A percentile compares a stretch with the other conserved stretches of the same genome.
Conservation (phyloP, 2,797 vertebrate species). For the Myotis planiceps region DNA sequence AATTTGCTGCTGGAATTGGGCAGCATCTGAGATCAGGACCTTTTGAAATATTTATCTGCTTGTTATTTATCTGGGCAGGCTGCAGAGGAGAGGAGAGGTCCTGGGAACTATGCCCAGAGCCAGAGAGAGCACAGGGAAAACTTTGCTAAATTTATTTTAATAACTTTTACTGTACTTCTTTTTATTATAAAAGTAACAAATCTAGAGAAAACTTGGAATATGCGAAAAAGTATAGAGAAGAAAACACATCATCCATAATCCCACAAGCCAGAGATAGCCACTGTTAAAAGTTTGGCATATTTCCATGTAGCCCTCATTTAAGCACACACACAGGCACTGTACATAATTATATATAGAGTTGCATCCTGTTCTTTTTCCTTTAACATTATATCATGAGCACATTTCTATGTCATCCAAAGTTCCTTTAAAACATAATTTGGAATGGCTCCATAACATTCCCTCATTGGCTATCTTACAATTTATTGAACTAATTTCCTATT, state of each 20-base stretch:
- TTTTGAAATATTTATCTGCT: constrained; percentile 77
- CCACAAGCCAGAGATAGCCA: not conserved
- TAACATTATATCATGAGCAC: not conserved
- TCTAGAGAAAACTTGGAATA: constrained; percentile 41
- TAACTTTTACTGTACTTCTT: constrained; percentile 69
- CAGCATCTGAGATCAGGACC: constrained; percentile 72
- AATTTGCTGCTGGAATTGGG: constrained; percentile 69
- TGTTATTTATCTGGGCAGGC: constrained; percentile 74
- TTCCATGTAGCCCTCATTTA: not conserved
- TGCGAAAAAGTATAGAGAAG: not conserved
- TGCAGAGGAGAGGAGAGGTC: constrained; percentile 57
- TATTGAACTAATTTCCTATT: constrained; percentile 52
- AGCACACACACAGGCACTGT: not conserved
- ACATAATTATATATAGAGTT: not conserved
- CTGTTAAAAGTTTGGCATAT: not conserved
- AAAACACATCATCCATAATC: not conserved
- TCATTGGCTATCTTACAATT: constrained; percentile 8
- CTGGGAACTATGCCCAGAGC: constrained; percentile 77
- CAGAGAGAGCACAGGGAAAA: constrained; percentile 57
- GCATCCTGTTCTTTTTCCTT: not conserved
- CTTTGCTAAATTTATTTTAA: constrained; percentile 65
- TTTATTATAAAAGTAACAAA: constrained; percentile 65
- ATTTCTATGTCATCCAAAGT: not conserved
- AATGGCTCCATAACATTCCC: not conserved
- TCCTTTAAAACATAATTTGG: constrained; percentile 32